phyloP scores from a whole-genome alignment of 1,140 invertebrate genomes.

The Phenacoccus solenopsis region DNA sequence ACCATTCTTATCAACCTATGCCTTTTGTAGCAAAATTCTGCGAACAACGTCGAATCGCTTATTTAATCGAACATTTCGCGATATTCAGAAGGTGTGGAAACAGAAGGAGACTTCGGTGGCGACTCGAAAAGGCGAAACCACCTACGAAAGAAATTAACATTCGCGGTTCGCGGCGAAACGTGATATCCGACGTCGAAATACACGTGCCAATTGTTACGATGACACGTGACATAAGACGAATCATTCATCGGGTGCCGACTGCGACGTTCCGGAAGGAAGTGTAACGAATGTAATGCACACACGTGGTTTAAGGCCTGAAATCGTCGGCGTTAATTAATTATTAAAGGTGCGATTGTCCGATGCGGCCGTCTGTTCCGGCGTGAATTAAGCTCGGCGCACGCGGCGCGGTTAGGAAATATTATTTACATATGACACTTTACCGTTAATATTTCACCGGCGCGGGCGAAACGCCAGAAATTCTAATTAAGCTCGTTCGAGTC shows the following conservation, averaged over 20 bases:
- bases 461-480: not conserved
- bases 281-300: no score
- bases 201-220: not conserved
- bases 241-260: not conserved
- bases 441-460: not conserved
- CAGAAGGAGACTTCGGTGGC: no score
- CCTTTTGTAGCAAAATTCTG: no score
- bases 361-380: not conserved
- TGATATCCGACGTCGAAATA: not conserved
- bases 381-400: not conserved
- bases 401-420: not conserved
- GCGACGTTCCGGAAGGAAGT: not conserved
- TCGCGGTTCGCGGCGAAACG: constrained; percentile 3
- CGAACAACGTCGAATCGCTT: no score
- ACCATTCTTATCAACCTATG: no score
- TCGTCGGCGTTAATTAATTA: not conserved
- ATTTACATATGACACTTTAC: not conserved
- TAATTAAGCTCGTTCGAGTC: not conserved
- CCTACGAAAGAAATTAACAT: constrained; percentile 13
- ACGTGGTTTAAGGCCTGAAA: no score
- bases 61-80: no score
- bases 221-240: not conserved
- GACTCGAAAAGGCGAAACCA: no score
- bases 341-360: not conserved
- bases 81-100: no score